Conservation (phyloP, 2,888 invertebrate genomes). For the Bimastos eiseni region DNA sequence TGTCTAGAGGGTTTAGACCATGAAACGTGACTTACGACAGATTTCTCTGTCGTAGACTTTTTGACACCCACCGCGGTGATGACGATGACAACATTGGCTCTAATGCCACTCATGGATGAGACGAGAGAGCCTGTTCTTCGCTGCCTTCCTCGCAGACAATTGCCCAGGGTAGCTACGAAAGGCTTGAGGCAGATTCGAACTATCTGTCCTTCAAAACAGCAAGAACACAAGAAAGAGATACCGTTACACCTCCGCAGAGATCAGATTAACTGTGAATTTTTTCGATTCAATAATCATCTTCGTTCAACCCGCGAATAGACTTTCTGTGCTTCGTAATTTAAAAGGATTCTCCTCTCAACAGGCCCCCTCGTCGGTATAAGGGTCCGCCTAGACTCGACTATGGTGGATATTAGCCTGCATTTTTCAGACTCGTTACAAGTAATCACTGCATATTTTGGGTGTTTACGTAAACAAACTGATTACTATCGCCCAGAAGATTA, state of each 20-base stretch:
- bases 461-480: not conserved
- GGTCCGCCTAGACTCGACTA: not conserved
- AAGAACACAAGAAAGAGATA: too few species aligned
- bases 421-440: not conserved
- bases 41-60: too few species aligned
- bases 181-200: too few species aligned
- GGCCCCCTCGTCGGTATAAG: not conserved
- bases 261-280: not conserved
- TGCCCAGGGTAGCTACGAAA: too few species aligned
- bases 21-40: too few species aligned
- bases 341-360: not conserved
- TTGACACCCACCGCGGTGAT: too few species aligned
- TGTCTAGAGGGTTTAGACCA: too few species aligned
- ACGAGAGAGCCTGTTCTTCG: too few species aligned
- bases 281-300: not conserved
- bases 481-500: not conserved
- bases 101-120: too few species aligned
- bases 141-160: too few species aligned
- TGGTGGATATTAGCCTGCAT: not conserved
- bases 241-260: not conserved
- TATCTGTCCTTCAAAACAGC: too few species aligned
- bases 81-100: too few species aligned
- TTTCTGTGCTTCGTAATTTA: not conserved
- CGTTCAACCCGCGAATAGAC: not conserved
- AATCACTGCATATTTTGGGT: not conserved